Conservation (phyloP, 2,797 vertebrate genomes). For the Margarornis squamiger region DNA sequence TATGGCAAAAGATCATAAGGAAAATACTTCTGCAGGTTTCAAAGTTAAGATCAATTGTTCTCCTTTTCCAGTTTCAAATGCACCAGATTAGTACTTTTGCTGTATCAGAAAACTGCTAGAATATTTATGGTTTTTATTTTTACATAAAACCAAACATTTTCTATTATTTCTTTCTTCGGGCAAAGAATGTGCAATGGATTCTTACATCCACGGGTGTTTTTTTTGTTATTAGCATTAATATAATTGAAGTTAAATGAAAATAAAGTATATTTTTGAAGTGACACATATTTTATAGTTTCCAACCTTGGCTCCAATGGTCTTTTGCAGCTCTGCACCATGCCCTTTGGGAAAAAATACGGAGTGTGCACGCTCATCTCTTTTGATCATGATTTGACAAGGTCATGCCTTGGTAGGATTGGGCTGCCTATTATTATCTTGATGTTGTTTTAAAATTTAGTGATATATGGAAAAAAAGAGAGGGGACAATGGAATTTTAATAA, state of each 20-base stretch:
- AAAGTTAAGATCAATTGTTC: slow-evolving; percentile 58
- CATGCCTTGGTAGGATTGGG: slow-evolving; percentile 9
- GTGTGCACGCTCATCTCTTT: slow-evolving; percentile 20
- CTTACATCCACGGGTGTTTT: background rate
- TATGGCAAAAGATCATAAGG: slow-evolving; percentile 58
- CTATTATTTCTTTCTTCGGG: slow-evolving; percentile 11
- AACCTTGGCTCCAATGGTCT: background rate
- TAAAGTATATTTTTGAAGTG: background rate
- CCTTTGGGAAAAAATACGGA: slow-evolving; percentile 9
- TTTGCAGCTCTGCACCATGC: background rate
- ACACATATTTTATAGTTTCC: background rate
- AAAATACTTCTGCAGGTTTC: slow-evolving; percentile 54
- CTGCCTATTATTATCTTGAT: slow-evolving; percentile 43
- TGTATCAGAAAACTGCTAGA: slow-evolving; percentile 28
- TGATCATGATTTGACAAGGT: slow-evolving; percentile 52
- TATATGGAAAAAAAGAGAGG: background rate
- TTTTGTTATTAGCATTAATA: background rate
- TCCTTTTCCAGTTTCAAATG: slow-evolving; percentile 34
- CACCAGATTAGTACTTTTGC: background rate
- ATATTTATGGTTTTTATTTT: slow-evolving; percentile 37
- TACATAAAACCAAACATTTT: background rate
- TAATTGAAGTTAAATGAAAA: background rate
- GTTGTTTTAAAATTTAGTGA: slow-evolving; percentile 20
- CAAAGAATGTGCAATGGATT: background rate
- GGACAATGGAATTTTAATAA: background rate